These are phyloP conservation scores for Heliconius nattereri DNA, from an alignment of 1,140 invertebrate species.

Conservation along the genomic window DNA sequence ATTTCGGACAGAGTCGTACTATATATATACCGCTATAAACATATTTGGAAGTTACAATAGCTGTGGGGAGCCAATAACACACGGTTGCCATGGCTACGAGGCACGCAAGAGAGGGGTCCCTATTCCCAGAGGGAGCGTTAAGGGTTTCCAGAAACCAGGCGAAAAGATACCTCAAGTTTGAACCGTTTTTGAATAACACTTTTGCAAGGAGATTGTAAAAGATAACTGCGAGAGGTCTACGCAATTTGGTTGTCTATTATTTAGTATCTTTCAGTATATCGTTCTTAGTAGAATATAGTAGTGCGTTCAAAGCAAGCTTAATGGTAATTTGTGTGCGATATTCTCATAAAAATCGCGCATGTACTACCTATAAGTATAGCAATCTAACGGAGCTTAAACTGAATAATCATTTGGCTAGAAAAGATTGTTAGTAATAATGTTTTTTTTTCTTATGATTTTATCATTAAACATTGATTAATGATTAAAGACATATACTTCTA, in stretches of 20 bases:
- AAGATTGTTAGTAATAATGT: too few species aligned
- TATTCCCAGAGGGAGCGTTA: conserved; percentile 61
- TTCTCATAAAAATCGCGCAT: too few species aligned
- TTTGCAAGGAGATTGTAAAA: conserved; percentile 42
- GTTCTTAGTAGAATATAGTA: conserved; percentile 14
- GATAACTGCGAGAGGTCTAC: conserved; percentile 46
- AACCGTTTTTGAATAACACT: conserved; percentile 48
- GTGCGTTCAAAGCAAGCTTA: not conserved
- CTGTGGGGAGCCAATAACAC: conserved; percentile 75
- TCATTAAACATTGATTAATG: too few species aligned
- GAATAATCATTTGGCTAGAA: too few species aligned
- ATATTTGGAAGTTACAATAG: conserved; percentile 50
- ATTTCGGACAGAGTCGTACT: conserved; percentile 40
- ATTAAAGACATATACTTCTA: too few species aligned
- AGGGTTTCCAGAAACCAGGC: conserved; percentile 65
- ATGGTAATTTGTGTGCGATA: not conserved
- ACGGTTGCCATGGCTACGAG: conserved; percentile 69
- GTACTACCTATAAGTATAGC: too few species aligned
- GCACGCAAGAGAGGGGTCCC: conserved; percentile 60
- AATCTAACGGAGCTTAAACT: too few species aligned
- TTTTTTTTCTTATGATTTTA: too few species aligned
- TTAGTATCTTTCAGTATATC: conserved; percentile 33
- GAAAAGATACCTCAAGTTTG: conserved; percentile 56
- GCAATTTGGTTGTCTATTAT: conserved; percentile 44
- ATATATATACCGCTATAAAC: conserved; percentile 49